These are phyloP conservation scores for Maniola jurtina DNA, from an alignment of 1,140 invertebrate species.

Conservation along the genomic window DNA sequence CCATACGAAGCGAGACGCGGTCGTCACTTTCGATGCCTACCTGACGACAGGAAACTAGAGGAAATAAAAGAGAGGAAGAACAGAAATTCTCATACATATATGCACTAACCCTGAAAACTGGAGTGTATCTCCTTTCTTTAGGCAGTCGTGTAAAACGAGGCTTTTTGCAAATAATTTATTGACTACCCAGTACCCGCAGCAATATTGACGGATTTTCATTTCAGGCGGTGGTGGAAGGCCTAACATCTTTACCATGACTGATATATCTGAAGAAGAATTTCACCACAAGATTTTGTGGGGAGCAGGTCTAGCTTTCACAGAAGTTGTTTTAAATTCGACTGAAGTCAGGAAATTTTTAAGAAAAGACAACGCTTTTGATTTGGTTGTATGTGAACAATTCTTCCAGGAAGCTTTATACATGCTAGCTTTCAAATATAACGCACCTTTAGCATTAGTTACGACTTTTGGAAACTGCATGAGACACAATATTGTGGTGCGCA, in stretches of 20 bases:
- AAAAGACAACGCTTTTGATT: conserved; percentile 72
- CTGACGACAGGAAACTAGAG: too few relatives aligned
- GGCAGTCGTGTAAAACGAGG: too few relatives aligned
- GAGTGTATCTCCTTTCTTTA: too few relatives aligned
- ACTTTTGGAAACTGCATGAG: conserved; percentile 79
- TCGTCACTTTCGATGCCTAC: too few relatives aligned
- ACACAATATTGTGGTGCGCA: conserved; percentile 76
- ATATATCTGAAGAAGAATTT: conserved; percentile 53
- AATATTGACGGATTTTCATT: conserved; percentile 14
- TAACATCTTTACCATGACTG: conserved; percentile 61
- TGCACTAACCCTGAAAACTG: too few relatives aligned
- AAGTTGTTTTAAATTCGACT: conserved; percentile 71
- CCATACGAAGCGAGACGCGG: too few relatives aligned
- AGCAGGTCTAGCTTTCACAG: conserved; percentile 68
- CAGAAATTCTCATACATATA: too few relatives aligned
- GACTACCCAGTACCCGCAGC: too few relatives aligned
- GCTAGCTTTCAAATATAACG: conserved; percentile 78
- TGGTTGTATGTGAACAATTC: conserved; percentile 79
- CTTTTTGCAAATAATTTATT: too few relatives aligned
- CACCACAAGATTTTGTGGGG: conserved; percentile 61
- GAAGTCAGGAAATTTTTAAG: conserved; percentile 70
- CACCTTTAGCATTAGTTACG: conserved; percentile 76
- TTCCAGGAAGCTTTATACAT: conserved; percentile 79
- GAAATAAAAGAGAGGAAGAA: too few relatives aligned
- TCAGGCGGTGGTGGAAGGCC: conserved; percentile 52